These are phyloP conservation scores for Micromussa lordhowensis DNA, from an alignment of 92 coral and sea anemone species.

Conservation along the genomic window DNA sequence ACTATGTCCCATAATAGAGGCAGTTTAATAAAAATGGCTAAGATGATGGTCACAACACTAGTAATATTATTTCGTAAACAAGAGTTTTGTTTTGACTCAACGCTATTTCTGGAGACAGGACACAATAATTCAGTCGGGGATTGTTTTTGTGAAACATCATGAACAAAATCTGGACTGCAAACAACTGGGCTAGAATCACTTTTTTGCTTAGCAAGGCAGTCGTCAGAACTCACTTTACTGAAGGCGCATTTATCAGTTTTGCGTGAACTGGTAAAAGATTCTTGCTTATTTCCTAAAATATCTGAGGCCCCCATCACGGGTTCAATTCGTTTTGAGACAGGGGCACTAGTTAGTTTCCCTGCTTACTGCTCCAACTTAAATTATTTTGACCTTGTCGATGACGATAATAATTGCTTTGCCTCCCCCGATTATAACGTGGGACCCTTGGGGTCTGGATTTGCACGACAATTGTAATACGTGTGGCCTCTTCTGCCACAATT, in stretches of 20 bases:
- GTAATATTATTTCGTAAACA: no score
- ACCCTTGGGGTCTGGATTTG: background rate
- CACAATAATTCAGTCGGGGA: no score
- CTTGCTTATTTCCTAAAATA: background rate
- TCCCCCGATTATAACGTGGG: background rate
- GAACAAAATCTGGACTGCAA: no score
- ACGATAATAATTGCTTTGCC: background rate
- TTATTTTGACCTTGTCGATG: background rate
- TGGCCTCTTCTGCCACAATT: background rate
- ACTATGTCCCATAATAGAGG: no score
- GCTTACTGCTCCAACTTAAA: background rate
- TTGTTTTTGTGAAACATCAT: no score
- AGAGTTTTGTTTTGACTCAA: no score
- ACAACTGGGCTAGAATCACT: no score
- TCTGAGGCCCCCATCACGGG: background rate
- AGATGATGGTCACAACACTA: no score
- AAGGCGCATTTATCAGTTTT: background rate
- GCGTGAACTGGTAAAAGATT: background rate
- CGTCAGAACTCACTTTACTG: background rate
- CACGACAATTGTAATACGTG: background rate
- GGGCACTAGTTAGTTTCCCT: conserved; percentile 1
- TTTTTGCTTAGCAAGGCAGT: no score
- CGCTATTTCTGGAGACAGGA: no score
- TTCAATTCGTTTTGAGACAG: background rate
- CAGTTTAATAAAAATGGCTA: no score